Conservation (phyloP, 2,113 vertebrate genomes). For the Catharus minimus region DNA sequence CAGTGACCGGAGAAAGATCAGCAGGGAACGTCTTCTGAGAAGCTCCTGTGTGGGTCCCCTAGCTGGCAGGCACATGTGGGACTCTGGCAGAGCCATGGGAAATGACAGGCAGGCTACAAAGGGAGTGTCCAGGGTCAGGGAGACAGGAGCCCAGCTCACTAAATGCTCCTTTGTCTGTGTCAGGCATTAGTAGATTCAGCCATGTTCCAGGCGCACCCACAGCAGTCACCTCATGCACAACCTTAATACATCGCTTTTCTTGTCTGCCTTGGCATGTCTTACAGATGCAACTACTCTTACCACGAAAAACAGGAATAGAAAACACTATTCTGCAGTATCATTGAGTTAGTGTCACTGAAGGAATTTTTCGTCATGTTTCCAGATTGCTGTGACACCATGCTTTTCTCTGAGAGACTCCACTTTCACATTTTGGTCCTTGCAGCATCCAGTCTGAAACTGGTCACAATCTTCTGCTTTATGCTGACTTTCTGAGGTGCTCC, state of each 20-base stretch:
- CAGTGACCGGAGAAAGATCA: background rate
- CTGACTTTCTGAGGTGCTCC: background rate
- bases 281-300: background rate
- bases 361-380: background rate
- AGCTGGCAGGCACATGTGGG: accelerated
- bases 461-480: background rate
- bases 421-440: background rate
- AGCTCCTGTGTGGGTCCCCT: accelerated
- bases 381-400: background rate
- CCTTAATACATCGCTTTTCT: background rate
- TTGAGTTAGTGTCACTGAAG: background rate
- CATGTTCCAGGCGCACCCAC: background rate
- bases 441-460: background rate
- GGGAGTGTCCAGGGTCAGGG: background rate
- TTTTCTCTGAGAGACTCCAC: background rate
- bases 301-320: slow-evolving; percentile 5
- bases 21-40: background rate
- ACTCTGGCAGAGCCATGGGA: background rate
- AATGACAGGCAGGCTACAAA: accelerated
- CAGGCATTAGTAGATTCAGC: background rate
- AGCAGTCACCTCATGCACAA: background rate
- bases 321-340: background rate
- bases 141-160: background rate
- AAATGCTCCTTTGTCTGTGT: background rate
- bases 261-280: background rate